Evolutionary conservation across 2,888 invertebrate genomes (phyloP), one percentile per base, ranked within the genome.

Genomic region (Pseudococcus jackbeardsleyi): DNA sequence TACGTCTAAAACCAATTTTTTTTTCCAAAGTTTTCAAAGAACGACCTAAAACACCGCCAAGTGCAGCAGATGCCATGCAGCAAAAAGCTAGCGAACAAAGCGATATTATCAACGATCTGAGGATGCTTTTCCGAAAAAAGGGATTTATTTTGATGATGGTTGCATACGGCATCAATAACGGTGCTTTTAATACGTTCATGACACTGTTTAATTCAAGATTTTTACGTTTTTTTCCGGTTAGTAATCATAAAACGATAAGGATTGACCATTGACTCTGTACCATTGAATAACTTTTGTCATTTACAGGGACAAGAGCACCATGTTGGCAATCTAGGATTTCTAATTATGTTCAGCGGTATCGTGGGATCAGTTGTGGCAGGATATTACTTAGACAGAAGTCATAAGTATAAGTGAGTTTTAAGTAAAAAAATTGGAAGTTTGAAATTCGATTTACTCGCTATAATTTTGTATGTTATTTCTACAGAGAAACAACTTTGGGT

Each of bases 21-120:
- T n/a, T 39, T 85, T n/a, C 64, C 72, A 0, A 92, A 99, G 99
- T 98, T 92, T 99, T 99, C 93, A 95, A 96, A 92, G 95, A 96
- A 88, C 94, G 94, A 77, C 99, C 99, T 0, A 94, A 96, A 0
- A 93, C 95, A 5, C 98, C 99, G 0, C 99, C 99, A 0, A 98
- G 98, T 82, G 94, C 95, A n/a, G 98, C 98, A 0, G 96, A 97
- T 89, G 94, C 95, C 79, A 93, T 89, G 86, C 89, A 90, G 89
- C 77, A 90, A 85, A 93, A 89, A 93, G 93, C 85, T 59, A 89
- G 87, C 88, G 90, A 91, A n/a, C 91, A 91, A 48, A 88, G 88
- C 68, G 93, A 48, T 8, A 89, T 89, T 15, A 39, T 88, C 15
- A 84, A 85, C 7, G 93, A 94, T 91, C 92, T 96, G 89, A 92